phyloP scores from a whole-genome alignment of 2,113 vertebrate species.

The Pipa parva region DNA sequence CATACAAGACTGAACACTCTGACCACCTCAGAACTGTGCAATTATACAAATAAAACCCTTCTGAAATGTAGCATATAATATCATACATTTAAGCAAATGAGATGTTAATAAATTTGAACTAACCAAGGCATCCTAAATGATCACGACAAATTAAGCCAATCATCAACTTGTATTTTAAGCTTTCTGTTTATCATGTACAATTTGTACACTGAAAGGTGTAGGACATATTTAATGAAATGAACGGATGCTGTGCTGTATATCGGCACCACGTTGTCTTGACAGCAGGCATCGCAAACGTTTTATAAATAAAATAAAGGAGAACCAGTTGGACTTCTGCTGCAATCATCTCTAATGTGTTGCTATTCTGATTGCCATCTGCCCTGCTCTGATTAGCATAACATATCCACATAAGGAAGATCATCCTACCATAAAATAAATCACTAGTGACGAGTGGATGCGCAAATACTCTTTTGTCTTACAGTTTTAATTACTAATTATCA shows the following conservation, averaged over 20 bases:
- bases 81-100: not conserved
- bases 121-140: conserved; percentile 8
- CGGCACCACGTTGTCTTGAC: conserved; percentile 16
- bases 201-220: conserved; percentile 21
- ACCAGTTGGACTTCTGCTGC: conserved; percentile 38
- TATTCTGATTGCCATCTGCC: conserved; percentile 37
- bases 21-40: conserved; percentile 9
- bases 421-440: conserved; percentile 25
- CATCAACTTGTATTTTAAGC: conserved; percentile 8
- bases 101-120: conserved; percentile 27
- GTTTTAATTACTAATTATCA: conserved; percentile 25
- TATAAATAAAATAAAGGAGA: conserved; percentile 38
- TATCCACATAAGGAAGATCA: conserved; percentile 29
- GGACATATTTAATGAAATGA: conserved; percentile 17
- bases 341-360: conserved; percentile 36
- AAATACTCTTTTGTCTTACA: conserved; percentile 30
- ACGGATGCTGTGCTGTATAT: conserved; percentile 23
- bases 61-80: not conserved
- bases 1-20: not conserved
- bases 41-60: conserved; percentile 6
- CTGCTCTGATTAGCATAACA: conserved; percentile 32
- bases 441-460: conserved; percentile 6
- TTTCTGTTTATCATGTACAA: conserved; percentile 15
- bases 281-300: conserved; percentile 33
- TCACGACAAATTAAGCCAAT: not conserved